Conservation (phyloP, 2,113 vertebrate genomes). For the Catharus fuscescens region DNA sequence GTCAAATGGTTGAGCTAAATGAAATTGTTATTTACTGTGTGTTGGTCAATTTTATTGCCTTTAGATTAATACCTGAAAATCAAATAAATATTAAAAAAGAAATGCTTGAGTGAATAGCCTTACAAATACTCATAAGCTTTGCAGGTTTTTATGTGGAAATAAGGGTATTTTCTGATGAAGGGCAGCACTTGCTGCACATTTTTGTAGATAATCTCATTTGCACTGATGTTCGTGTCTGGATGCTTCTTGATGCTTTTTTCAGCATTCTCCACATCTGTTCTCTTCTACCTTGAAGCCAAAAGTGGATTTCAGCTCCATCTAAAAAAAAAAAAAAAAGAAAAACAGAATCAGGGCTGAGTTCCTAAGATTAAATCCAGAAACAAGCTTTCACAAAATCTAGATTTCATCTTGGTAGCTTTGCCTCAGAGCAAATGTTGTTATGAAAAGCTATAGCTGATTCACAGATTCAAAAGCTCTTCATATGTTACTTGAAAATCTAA, state of each 20-base stretch:
- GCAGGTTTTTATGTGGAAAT: background rate
- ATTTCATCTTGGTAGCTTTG: background rate
- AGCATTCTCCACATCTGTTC: background rate
- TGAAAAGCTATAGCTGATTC: background rate
- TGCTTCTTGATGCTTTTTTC: background rate
- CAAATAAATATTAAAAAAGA: background rate
- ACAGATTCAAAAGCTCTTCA: background rate
- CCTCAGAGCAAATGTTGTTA: background rate
- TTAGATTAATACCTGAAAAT: background rate
- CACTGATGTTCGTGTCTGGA: background rate
- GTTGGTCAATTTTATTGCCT: background rate
- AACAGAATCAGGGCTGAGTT: background rate
- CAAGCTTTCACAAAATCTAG: background rate
- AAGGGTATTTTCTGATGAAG: background rate
- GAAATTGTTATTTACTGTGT: background rate
- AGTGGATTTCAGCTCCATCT: background rate
- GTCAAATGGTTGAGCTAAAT: background rate
- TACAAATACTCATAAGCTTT: background rate
- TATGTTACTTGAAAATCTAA: background rate
- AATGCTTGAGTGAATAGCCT: background rate
- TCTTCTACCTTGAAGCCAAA: background rate
- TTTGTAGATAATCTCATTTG: background rate
- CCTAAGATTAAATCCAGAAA: background rate
- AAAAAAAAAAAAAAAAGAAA: background rate
- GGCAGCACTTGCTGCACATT: background rate